Evolutionary conservation across 2,797 vertebrate genomes (phyloP).

Genomic region (Sarcophilus harrisii): DNA sequence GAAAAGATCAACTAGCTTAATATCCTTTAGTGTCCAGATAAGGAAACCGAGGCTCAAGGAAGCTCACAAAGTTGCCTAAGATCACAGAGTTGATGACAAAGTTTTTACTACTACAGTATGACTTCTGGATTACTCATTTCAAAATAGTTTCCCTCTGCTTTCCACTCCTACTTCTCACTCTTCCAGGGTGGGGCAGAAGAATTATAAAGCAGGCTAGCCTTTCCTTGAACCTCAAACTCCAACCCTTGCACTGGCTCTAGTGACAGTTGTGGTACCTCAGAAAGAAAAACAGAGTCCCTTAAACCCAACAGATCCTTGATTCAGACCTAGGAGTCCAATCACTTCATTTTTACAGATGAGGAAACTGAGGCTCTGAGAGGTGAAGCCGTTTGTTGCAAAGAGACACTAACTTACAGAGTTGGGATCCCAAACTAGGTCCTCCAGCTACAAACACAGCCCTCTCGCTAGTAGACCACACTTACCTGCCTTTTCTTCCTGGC

Average conservation of each 20-base stretch:
- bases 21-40: background rate
- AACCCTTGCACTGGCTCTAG: background rate
- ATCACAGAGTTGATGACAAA: background rate
- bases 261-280: background rate
- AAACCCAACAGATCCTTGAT: background rate
- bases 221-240: background rate
- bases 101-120: background rate
- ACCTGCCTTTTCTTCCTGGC: background rate
- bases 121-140: background rate
- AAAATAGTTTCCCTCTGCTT: background rate
- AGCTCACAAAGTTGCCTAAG: background rate
- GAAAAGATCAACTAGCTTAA: background rate
- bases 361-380: background rate
- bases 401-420: background rate
- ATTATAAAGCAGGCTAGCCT: background rate
- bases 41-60: background rate
- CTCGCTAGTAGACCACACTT: background rate
- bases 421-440: background rate
- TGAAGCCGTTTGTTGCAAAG: background rate
- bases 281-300: background rate
- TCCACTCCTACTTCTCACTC: background rate
- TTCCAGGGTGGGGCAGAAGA: background rate
- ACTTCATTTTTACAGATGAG: background rate
- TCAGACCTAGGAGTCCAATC: background rate
- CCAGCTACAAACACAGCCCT: background rate